Evolutionary conservation across 2,797 vertebrate genomes (phyloP).

Genomic region (Schizopygopsis pylzovi): DNA sequence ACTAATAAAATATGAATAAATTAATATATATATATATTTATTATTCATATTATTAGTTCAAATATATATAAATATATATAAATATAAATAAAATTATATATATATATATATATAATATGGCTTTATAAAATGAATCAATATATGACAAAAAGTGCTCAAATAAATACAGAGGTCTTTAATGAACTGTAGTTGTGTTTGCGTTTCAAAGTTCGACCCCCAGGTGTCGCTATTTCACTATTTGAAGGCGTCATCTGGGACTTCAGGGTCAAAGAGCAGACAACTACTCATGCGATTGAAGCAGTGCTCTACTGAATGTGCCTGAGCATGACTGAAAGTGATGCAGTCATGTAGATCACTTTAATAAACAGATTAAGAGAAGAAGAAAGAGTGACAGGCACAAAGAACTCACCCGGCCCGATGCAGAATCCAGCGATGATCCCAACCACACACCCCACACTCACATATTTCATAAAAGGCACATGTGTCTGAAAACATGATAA

Average conservation of each 20-base stretch:
- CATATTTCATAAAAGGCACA: conserved; percentile 84
- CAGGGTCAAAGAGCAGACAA: conserved; percentile 52
- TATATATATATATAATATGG: not conserved
- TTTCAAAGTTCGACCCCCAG: conserved; percentile 61
- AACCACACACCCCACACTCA: conserved; percentile 84
- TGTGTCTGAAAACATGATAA: conserved; percentile 67
- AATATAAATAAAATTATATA: no score
- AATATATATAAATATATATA: no score
- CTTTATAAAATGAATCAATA: not conserved
- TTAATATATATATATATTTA: not conserved
- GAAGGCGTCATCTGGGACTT: conserved; percentile 51
- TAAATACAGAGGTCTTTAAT: not conserved
- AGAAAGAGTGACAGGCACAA: not conserved
- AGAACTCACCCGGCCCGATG: conserved; percentile 85
- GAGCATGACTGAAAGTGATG: conserved; percentile 21
- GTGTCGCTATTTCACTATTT: conserved; percentile 65
- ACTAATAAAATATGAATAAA: not conserved
- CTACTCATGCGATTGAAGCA: conserved; percentile 54
- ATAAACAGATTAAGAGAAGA: not conserved
- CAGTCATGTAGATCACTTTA: conserved; percentile 6
- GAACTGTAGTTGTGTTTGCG: not conserved
- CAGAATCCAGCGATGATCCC: conserved; percentile 93
- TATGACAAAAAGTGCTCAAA: not conserved
- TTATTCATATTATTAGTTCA: no score
- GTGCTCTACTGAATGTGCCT: conserved; percentile 34